phyloP scores from a whole-genome alignment of 1,140 invertebrate genomes.

The Drosophila setifemur region DNA sequence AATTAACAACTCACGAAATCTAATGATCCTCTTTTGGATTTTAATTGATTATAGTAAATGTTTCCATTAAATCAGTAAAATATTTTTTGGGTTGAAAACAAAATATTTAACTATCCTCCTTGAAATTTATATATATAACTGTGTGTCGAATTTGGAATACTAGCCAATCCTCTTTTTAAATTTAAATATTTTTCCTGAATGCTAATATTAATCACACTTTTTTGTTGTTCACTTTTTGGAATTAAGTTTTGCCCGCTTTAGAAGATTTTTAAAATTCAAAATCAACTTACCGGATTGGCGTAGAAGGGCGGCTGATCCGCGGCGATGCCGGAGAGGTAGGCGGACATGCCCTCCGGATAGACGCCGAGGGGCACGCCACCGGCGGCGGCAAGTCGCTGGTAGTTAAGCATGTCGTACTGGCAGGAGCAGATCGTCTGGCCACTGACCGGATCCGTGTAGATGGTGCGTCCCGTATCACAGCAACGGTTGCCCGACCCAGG shows the following conservation, averaged over 20 bases:
- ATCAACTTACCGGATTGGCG: conserved; percentile 88
- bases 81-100: too few relatives aligned
- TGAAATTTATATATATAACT: too few relatives aligned
- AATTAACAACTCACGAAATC: too few relatives aligned
- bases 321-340: conserved; percentile 90
- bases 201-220: too few relatives aligned
- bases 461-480: conserved; percentile 95
- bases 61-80: too few relatives aligned
- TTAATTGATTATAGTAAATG: too few relatives aligned
- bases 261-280: not conserved
- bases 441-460: conserved; percentile 95
- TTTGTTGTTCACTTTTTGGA: too few relatives aligned
- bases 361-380: conserved; percentile 87
- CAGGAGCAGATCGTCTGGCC: conserved; percentile 96
- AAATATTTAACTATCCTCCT: too few relatives aligned
- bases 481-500: conserved; percentile 85
- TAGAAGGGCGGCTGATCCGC: conserved; percentile 92
- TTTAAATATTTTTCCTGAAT: too few relatives aligned
- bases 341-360: conserved; percentile 88
- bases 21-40: too few relatives aligned
- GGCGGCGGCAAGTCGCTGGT: conserved; percentile 89
- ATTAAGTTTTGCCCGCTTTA: not conserved
- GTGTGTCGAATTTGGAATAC: too few relatives aligned
- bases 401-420: conserved; percentile 92
- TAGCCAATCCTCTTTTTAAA: too few relatives aligned